Base-by-base conservation (phyloP, 2,113 vertebrate genomes). In the Thamnophis sirtalis region DNA sequence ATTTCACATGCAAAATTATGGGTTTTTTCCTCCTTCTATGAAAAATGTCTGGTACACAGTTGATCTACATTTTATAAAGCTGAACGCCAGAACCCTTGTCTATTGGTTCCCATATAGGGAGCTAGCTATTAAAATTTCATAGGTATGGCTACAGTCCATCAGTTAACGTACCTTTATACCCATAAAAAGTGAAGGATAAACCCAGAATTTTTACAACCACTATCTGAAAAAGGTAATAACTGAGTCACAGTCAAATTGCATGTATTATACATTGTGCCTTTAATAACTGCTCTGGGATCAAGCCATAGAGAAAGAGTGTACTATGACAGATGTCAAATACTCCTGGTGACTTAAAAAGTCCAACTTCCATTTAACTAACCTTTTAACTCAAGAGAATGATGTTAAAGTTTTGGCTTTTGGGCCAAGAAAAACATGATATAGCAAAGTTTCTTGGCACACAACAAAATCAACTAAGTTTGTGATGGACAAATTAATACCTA, bases 101-200 rank as follows among this genome's bases (percentile, higher is more conserved):
- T 95, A 80, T 80, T 90, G 90, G 95, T 92, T 92, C 95, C 87
- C 95, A 43, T 95, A 88, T 89, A 86, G 94, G 91, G 95, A 96
- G 88, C 88, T 48, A 94, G 93, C 91, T 94, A 95, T 96, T 96
- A 97, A 96, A 96, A 96, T 96, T 95, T 95, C 96, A 96, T 89
- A 94, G 96, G 89, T 95, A 92, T 93, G 94, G 93, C 91, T 96
- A 91, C 94, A 96, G 94, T 93, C 95, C 95, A 96, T 96, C 95
- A 96, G 92, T 92, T 93, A 94, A 93, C 95, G 95, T 96, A 93
- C 95, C 94, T 97, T 96, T 92, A 89, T 86, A 93, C 84, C 55
- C 92, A 93, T 96, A 94, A 97, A 92, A 96, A 93, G 90, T 93
- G 95, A 94, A 96, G 91, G 91, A 90, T 93, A 96, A 95, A 95